Conservation (phyloP, 1,140 invertebrate genomes). For the Drosophila biarmipes region DNA sequence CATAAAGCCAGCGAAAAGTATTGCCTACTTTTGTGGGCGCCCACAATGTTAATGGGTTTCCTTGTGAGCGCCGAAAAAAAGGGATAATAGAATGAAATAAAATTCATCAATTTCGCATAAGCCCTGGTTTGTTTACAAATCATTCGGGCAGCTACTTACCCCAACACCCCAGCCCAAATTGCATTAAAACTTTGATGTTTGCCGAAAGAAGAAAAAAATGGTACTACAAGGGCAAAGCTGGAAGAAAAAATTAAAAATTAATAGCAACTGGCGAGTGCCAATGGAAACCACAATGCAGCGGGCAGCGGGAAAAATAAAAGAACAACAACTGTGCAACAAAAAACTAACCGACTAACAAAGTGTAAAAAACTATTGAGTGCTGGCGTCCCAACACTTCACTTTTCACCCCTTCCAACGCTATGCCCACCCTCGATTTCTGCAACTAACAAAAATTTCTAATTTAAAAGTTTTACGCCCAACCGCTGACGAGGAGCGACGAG, state of each 20-base stretch:
- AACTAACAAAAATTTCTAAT: conserved; percentile 82
- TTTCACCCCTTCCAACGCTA: background rate
- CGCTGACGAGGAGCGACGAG: conserved; percentile 51
- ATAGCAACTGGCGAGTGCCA: conserved; percentile 81
- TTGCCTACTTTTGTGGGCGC: conserved; percentile 35
- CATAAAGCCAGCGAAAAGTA: conserved; percentile 38
- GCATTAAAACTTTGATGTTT: conserved; percentile 75
- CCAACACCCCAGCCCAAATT: conserved; percentile 53
- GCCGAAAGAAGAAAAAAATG: conserved; percentile 42
- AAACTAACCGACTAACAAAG: conserved; percentile 80
- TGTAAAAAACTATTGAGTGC: conserved; percentile 81
- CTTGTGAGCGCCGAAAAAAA: background rate
- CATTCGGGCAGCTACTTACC: conserved; percentile 9
- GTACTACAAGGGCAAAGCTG: background rate
- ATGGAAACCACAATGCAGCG: conserved; percentile 75
- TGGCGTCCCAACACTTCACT: conserved; percentile 56
- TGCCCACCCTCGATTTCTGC: conserved; percentile 16
- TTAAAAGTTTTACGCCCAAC: conserved; percentile 82
- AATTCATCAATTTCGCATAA: conserved; percentile 47
- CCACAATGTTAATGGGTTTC: conserved; percentile 40
- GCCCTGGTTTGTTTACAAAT: conserved; percentile 43
- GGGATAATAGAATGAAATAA: conserved; percentile 9
- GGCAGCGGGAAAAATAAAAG: conserved; percentile 18
- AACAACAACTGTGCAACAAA: conserved; percentile 51
- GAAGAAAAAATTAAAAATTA: conserved; percentile 77